Base-by-base conservation (phyloP, 2,888 invertebrate species). In the Antheraea assamensis region DNA sequence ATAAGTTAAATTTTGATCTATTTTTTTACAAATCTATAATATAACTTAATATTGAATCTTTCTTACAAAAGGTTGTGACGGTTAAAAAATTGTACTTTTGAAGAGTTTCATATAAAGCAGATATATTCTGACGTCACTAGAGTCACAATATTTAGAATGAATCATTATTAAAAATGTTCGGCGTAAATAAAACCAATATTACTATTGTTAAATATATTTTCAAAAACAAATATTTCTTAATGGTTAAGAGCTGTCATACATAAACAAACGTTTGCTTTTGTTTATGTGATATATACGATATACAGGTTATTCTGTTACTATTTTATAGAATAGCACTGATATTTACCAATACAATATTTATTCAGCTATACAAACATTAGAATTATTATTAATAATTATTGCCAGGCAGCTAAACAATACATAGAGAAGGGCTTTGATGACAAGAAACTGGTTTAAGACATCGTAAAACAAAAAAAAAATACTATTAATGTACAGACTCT, bases 201-300 rank as follows among this genome's bases (percentile, higher is more conserved):
- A 76, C 81, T 87, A 87, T 88, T 82, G 83, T 84, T 85, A 88
- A 89, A 89, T 86, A 83, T 92, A 92, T 92, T 88, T 81, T 79
- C 85, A 88, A 90, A 87, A 90, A 91, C n/a, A n/a, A 88, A 86
- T 83, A 81, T 82, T 90, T 90, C 84, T 91, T 90, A 91, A 90
- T 84, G 55, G 55, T 87, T 85, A 82, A 87, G 79, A 87, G 84
- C 78, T 85, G 87, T 90, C 87, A 82, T 83, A 80, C 87, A 85
- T 83, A 82, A 89, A 90, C 87, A 89, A 87, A 80, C 79, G 79
- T 80, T 82, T 83, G 75, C 77, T 77, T 78, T 81, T 72, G 75
- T 79, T 82, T 21, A 35, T 4, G 3, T 30, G 15, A 17, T 66
- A 66, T 35, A 35, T 70, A 58, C 31, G 24, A 42, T 66, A 49